A percentile compares a stretch with the other conserved stretches of the same genome.
These are phyloP conservation scores for Achlya flavicornis DNA, from an alignment of 2,888 invertebrate species.

Conservation along the genomic window DNA sequence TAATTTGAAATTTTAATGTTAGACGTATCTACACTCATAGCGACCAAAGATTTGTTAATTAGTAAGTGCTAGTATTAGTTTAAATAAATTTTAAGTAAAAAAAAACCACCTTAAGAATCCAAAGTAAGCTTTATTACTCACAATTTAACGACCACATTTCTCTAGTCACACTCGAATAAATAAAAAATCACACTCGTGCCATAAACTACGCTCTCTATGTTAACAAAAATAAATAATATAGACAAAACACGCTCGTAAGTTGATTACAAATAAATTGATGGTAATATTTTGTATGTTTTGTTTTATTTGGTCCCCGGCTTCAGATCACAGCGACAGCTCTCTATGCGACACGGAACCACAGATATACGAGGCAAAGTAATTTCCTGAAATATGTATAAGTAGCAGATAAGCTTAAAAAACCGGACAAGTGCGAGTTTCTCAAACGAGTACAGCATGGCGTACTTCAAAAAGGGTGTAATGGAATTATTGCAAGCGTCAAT, in stretches of 20 bases:
- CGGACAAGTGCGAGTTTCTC: no score
- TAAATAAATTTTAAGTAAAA: constrained; percentile 40
- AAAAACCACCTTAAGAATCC: constrained; percentile 35
- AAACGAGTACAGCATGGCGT: no score
- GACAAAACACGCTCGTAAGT: constrained; percentile 50
- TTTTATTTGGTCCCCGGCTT: constrained; percentile 49
- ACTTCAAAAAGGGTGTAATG: no score
- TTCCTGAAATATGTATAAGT: constrained; percentile 34
- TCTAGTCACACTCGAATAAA: constrained; percentile 65
- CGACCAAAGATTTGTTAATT: constrained; percentile 74
- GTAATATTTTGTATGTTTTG: constrained; percentile 53
- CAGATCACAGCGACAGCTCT: constrained; percentile 44
- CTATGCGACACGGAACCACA: constrained; percentile 38
- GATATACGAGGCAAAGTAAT: constrained; percentile 45
- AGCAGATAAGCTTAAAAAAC: no score
- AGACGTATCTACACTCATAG: constrained; percentile 67
- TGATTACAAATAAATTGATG: constrained; percentile 47
- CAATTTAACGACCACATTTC: constrained; percentile 51
- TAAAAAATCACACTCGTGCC: constrained; percentile 61
- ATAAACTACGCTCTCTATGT: constrained; percentile 60
- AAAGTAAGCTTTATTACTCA: constrained; percentile 40
- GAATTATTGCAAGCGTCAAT: no score
- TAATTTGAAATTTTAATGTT: constrained; percentile 15
- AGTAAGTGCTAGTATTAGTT: constrained; percentile 58
- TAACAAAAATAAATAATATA: constrained; percentile 29